phyloP scores from a whole-genome alignment of 37 sponge, comb jelly and placozoan genomes.

The Halichondria panicea region DNA sequence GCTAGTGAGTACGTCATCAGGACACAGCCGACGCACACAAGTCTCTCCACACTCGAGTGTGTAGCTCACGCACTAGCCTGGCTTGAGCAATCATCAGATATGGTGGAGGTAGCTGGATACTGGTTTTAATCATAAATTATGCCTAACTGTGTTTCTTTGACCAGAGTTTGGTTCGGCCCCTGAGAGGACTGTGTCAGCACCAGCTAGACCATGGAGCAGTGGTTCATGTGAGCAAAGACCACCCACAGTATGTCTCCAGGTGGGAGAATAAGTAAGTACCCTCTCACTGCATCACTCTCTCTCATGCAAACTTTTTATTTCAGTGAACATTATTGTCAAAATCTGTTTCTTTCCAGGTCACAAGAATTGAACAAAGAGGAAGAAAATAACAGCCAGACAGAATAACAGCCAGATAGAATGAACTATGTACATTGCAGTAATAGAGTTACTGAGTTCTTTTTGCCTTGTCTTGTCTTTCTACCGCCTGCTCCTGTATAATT shows the following conservation, averaged over 20 bases:
- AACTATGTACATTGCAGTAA: no score
- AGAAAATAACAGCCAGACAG: no score
- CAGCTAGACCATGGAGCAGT: constrained; percentile 86
- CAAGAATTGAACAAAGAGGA: no score
- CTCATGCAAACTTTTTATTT: no score
- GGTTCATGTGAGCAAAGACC: constrained; percentile 82
- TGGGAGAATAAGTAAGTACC: constrained; percentile 18
- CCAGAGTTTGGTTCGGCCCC: constrained; percentile 64
- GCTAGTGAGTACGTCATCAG: constrained; percentile 89
- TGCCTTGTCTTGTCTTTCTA: no score
- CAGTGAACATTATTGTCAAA: no score
- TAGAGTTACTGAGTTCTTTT: no score
- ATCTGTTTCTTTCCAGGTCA: no score
- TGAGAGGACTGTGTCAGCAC: constrained; percentile 72
- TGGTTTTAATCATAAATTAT: no score
- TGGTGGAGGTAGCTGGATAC: constrained; percentile 51
- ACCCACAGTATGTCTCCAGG: constrained; percentile 41
- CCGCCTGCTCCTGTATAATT: no score
- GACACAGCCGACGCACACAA: constrained; percentile 80
- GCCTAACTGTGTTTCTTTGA: neutral
- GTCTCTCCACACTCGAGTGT: constrained; percentile 89
- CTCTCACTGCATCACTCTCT: no score
- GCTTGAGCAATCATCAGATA: constrained; percentile 60
- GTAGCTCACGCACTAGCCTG: constrained; percentile 77
- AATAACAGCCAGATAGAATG: no score